These are phyloP conservation scores for Fragum sueziense DNA, from an alignment of 2,888 invertebrate genomes.

Conservation along the genomic window DNA sequence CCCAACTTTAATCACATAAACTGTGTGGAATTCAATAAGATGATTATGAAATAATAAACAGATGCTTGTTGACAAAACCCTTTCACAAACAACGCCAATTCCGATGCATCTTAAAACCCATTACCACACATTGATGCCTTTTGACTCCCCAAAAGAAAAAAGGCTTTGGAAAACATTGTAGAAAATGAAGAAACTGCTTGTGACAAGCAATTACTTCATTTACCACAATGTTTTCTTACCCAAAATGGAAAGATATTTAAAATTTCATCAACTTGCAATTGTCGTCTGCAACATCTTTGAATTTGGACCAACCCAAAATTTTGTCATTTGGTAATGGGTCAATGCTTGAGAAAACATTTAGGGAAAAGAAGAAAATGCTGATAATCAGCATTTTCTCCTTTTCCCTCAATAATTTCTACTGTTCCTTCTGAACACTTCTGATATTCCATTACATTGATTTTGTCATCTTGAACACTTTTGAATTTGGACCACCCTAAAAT, in stretches of 20 bases:
- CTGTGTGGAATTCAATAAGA: constrained; percentile 2
- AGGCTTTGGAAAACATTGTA: background rate
- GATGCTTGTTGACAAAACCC: background rate
- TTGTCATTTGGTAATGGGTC: too few species aligned
- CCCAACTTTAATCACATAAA: constrained; percentile 14
- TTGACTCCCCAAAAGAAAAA: background rate
- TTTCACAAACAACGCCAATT: background rate
- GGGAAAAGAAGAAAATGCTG: too few species aligned
- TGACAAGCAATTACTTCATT: background rate
- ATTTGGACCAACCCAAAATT: too few species aligned
- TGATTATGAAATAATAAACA: constrained; percentile 22
- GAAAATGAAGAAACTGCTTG: background rate
- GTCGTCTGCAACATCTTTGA: too few species aligned
- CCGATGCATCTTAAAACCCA: background rate
- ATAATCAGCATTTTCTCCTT: too few species aligned
- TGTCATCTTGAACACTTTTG: background rate
- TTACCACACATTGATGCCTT: background rate
- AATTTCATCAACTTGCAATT: too few species aligned
- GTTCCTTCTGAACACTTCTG: too few species aligned
- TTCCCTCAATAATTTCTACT: too few species aligned
- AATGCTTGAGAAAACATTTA: too few species aligned
- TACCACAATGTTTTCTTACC: background rate
- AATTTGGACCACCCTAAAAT: background rate
- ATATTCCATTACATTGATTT: too few species aligned
- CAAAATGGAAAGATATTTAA: too few species aligned